These are phyloP conservation scores for Amblyjoppa proteus DNA, from an alignment of 2,888 invertebrate genomes.

Conservation along the genomic window DNA sequence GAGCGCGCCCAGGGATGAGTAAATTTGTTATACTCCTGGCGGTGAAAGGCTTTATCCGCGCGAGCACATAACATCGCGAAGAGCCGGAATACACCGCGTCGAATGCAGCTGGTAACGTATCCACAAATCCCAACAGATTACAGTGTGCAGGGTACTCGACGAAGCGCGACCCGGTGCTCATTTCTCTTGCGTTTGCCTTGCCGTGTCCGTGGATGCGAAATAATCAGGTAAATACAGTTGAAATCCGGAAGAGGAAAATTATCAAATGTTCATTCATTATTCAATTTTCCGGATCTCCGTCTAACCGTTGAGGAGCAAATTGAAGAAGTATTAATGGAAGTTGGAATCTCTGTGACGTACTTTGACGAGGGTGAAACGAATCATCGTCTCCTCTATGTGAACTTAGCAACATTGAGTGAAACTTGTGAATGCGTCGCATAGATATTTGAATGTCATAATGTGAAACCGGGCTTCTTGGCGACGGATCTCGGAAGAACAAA, in stretches of 20 bases:
- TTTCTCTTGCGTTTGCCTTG: constrained; percentile 26
- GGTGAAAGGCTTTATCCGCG: constrained; percentile 32
- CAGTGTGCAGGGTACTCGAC: constrained; percentile 24
- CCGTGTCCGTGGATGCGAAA: constrained; percentile 25
- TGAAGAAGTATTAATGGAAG: too few relatives aligned
- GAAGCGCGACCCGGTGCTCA: constrained; percentile 14
- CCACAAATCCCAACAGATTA: constrained; percentile 58
- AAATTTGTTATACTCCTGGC: constrained; percentile 26
- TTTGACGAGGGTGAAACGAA: too few relatives aligned
- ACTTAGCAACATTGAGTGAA: too few relatives aligned
- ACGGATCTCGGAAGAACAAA: too few relatives aligned
- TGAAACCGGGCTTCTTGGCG: too few relatives aligned
- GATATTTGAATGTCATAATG: too few relatives aligned
- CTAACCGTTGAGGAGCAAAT: too few relatives aligned
- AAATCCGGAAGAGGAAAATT: background rate
- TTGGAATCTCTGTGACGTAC: too few relatives aligned
- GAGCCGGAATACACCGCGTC: constrained; percentile 17
- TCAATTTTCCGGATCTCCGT: constrained; percentile 22
- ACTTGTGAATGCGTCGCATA: too few relatives aligned
- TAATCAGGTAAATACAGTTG: constrained; percentile 32
- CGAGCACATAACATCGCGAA: constrained; percentile 33
- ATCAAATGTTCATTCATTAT: constrained; percentile 38
- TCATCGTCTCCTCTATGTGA: too few relatives aligned
- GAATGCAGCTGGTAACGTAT: constrained; percentile 53
- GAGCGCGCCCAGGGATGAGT: constrained; percentile 11